phyloP scores from a whole-genome alignment of 2,797 vertebrate genomes.

The Paguma larvata region DNA sequence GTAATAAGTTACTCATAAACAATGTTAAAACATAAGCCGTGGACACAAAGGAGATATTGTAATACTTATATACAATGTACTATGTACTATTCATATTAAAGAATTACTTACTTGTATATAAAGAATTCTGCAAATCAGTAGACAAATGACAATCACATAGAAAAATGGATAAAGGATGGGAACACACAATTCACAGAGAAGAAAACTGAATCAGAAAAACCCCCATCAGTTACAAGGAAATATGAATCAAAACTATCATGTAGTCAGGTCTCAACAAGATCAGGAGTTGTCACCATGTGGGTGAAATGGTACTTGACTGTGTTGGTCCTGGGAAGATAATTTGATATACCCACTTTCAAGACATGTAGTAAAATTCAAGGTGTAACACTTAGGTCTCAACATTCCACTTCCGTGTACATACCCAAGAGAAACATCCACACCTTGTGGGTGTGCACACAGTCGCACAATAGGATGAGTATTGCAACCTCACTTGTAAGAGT shows the following conservation, averaged over 20 bases:
- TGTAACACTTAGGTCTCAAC: not conserved
- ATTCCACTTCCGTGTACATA: not conserved
- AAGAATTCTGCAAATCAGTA: not conserved
- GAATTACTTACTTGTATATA: too few species aligned
- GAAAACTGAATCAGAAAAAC: not conserved
- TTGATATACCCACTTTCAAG: not conserved
- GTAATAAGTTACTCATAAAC: not conserved
- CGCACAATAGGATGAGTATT: not conserved
- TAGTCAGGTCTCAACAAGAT: not conserved
- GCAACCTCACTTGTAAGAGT: not conserved
- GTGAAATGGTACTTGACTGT: not conserved
- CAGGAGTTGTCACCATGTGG: not conserved
- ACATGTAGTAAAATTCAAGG: constrained; percentile 33
- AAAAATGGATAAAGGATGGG: not conserved
- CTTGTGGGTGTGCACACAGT: not conserved
- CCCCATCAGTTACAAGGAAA: not conserved
- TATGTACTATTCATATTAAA: not conserved
- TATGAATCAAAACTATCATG: not conserved
- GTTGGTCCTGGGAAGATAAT: not conserved
- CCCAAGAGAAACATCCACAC: not conserved
- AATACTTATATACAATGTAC: constrained; percentile 9
- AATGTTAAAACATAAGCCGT: not conserved
- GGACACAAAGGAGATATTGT: not conserved
- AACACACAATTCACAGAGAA: constrained; percentile 1
- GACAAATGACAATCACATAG: not conserved